Evolutionary conservation across 1,140 invertebrate genomes (phyloP), one percentile per base, ranked within the genome.

Genomic region (Ceratitis capitata): DNA sequence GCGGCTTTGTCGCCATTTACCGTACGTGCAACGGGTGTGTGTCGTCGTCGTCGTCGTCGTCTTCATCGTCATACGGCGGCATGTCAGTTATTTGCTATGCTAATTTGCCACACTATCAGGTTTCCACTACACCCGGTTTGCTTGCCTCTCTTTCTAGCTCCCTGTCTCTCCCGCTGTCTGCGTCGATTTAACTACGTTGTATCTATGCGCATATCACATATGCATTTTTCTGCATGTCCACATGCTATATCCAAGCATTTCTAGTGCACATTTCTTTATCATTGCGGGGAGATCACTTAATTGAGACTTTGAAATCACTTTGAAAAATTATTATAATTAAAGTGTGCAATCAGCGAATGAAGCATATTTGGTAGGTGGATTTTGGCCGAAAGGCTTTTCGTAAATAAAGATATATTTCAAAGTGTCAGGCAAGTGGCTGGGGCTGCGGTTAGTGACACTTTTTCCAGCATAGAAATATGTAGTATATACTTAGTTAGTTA

Each of bases 11-110:
- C 29, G 32, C 61, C 4, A 19, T 14, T 5, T 69, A 16, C 4
- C n/a, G n/a, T n/a, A n/a, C n/a, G n/a, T 19, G 14, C 3, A 53
- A 51, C 49, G 1, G 23, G 51, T 53, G 5, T 42, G 64, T n/a
- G n/a, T n/a, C n/a, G n/a, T n/a, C n/a, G n/a, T n/a, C n/a, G n/a
- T n/a, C n/a, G n/a, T n/a, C n/a, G n/a, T n/a, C n/a, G n/a, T n/a
- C n/a, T n/a, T n/a, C n/a, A n/a, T 42, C 19, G 64, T 74, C 35
- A 35, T 23, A n/a, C 35, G 19, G 35, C 35, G 35, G 64, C 64
- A 74, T 74, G 64, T 23, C 64, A 74, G 64, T 35, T 74, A 74
- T 74, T 74, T 74, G 64, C 64, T 74, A 74, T 74, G 64, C 64
- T 74, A 74, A 74, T 74, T 74, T 74, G 35, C 32, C 35, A 74